Conservation (phyloP, 2,113 vertebrate genomes). For the Nothocercus julius region DNA sequence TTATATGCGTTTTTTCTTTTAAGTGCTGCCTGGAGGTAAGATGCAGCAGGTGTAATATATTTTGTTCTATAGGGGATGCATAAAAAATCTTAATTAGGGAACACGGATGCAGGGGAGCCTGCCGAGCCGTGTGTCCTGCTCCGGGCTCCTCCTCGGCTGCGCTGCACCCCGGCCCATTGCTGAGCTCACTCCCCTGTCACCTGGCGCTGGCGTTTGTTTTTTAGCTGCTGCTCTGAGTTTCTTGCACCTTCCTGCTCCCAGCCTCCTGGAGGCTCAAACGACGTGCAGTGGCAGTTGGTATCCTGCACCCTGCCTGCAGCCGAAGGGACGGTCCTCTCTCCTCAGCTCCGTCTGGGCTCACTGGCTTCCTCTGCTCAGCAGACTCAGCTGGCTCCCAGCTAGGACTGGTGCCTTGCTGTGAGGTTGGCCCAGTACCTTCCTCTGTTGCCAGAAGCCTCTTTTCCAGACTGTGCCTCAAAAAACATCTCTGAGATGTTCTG, state of each 20-base stretch:
- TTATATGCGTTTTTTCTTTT: neutral
- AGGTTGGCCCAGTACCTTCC: neutral
- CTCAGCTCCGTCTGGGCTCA: neutral
- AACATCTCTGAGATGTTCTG: neutral
- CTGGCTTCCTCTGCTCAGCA: neutral
- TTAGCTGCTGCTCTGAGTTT: neutral
- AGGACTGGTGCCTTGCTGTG: neutral
- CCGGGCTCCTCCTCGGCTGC: neutral
- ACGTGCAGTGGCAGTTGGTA: neutral
- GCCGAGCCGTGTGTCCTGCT: neutral
- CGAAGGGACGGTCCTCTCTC: neutral
- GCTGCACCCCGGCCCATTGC: neutral
- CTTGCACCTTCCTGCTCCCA: conserved; percentile 1
- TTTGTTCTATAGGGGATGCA: neutral
- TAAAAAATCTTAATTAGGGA: neutral
- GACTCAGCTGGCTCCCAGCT: neutral
- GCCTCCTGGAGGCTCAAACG: neutral
- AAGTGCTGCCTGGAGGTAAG: neutral
- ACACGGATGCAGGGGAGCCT: no score
- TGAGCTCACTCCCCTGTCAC: neutral
- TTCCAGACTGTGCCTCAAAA: conserved; percentile 24
- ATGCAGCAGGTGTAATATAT: neutral
- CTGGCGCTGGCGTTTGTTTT: conserved; percentile 5
- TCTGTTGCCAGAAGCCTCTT: conserved; percentile 16
- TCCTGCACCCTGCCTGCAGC: neutral